Evolutionary conservation across 2,888 invertebrate genomes (phyloP), one percentile per base, ranked within the genome.

Genomic region (Synergus umbraculus): DNA sequence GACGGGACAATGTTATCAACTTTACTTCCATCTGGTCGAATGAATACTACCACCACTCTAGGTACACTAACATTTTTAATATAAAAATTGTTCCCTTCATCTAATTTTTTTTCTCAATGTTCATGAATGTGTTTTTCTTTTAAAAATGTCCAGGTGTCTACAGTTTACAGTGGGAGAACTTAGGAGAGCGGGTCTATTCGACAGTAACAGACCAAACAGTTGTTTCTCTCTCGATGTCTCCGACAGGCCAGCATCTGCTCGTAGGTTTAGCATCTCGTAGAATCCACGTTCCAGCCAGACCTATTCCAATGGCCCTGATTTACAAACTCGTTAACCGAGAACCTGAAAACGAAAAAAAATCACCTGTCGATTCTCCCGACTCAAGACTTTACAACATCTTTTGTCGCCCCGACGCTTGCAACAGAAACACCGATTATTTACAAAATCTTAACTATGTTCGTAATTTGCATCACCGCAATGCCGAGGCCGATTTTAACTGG

Each of bases 211-310:
- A 96, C 88, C 96, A 96, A 87, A 95, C 96, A 91, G 97, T 96
- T 1, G 96, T 97, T 76, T 97, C 97, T 0, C 96, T 97, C 63
- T 96, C 97, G 82, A 93, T 97, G 83, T 97, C 97, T n/a, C 97
- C 97, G 1, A 94, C 96, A 15, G 95, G 95, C 83, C 94, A 96
- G 43, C 96, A 97, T 92, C 93, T 97, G 44, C 94, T 97, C 66
- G 97, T 97, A 43, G 97, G 97, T 15, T 93, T 97, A 60, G 96
- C 96, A 81, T 95, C 95, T 54, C 93, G 95, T 0, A 93, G 95
- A 65, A 92, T 93, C 18, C 93, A 94, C 67, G 93, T 95, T 64
- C 93, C 86, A 0, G 60, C 85, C 4, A 82, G 88, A 41, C 87
- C 88, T 0, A 82, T 86, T 46, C 88, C 89, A 12, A 91, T 92